Conservation (phyloP, 2,888 invertebrate species). For the Druceiella hillmani region DNA sequence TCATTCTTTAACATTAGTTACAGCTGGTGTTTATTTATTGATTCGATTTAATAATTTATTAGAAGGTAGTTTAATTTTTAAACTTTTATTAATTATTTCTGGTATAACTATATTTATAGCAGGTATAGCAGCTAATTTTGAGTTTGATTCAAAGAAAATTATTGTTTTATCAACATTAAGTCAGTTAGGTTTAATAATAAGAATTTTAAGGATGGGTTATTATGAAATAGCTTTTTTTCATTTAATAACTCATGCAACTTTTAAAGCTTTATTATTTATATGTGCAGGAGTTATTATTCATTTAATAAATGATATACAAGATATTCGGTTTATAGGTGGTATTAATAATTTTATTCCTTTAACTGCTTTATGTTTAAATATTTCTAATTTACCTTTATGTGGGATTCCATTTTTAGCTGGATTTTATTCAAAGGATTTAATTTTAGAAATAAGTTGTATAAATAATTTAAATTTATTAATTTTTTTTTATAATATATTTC, state of each 20-base stretch:
- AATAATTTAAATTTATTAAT: constrained; percentile 48
- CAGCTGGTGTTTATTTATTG: constrained; percentile 68
- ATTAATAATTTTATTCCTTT: constrained; percentile 46
- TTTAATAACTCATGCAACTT: constrained; percentile 66
- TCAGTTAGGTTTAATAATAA: constrained; percentile 69
- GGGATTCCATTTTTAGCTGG: constrained; percentile 60
- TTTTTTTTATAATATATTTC: constrained; percentile 53
- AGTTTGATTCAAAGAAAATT: constrained; percentile 70
- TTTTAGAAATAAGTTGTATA: constrained; percentile 53
- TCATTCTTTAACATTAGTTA: constrained; percentile 75
- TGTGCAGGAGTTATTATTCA: constrained; percentile 67
- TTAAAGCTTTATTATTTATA: constrained; percentile 71
- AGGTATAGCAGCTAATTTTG: constrained; percentile 56
- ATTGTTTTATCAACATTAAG: constrained; percentile 74
- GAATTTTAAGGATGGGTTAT: constrained; percentile 53
- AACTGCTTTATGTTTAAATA: constrained; percentile 50
- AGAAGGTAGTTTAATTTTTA: constrained; percentile 34
- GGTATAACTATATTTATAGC: constrained; percentile 57
- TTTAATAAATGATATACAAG: constrained; percentile 56
- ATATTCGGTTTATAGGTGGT: constrained; percentile 59
- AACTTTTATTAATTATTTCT: constrained; percentile 50
- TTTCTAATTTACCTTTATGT: constrained; percentile 56
- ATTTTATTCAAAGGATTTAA: constrained; percentile 61
- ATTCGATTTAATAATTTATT: constrained; percentile 61
- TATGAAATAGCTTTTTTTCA: constrained; percentile 62